Evolutionary conservation across 1,140 invertebrate genomes (phyloP).

Genomic region (Penaeus indicus): DNA sequence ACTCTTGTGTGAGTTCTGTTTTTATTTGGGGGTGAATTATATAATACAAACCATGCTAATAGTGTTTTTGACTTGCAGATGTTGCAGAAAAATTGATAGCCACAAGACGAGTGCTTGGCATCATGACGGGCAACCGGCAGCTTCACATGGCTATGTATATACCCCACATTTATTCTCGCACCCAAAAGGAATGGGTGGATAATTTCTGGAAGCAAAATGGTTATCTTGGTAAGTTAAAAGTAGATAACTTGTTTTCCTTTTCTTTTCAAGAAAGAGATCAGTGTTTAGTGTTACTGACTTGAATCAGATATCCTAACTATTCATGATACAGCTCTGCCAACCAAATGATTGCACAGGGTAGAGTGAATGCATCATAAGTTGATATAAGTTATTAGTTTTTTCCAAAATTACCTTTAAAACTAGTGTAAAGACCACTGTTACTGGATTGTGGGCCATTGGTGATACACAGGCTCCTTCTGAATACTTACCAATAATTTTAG

Average conservation of each 20-base stretch:
- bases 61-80: conserved; percentile 70
- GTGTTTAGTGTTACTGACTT: too few species aligned
- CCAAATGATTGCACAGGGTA: too few species aligned
- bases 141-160: conserved; percentile 84
- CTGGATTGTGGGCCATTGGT: too few species aligned
- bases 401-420: too few species aligned
- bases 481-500: too few species aligned
- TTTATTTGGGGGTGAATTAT: not conserved
- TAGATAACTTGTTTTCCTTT: not conserved
- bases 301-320: too few species aligned
- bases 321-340: too few species aligned
- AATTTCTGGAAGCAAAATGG: conserved; percentile 95
- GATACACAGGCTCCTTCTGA: too few species aligned
- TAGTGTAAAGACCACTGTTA: too few species aligned
- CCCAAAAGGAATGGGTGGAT: conserved; percentile 90
- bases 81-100: conserved; percentile 79
- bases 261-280: not conserved
- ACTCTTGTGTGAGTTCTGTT: too few species aligned
- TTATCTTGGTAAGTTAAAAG: conserved; percentile 79
- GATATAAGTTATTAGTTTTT: too few species aligned
- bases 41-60: not conserved
- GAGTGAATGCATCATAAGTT: too few species aligned
- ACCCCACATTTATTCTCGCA: conserved; percentile 89
- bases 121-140: conserved; percentile 81
- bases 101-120: conserved; percentile 81